These are phyloP conservation scores for Amphiura filiformis DNA, from an alignment of 35 echinoderm and acorn worm species.

Conservation along the genomic window DNA sequence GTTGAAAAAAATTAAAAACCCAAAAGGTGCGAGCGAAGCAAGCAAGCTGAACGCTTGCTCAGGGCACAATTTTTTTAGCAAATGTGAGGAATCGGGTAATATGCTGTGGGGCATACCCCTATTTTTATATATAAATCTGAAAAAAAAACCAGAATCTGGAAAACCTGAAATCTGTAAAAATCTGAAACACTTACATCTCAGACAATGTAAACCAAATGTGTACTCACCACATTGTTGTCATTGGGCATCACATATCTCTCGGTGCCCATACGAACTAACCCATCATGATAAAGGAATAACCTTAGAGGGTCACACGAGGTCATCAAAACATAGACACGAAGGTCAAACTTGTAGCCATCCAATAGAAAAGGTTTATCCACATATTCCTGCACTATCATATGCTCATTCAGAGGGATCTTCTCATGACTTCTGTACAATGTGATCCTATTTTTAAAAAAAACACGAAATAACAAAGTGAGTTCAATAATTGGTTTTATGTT, in stretches of 20 bases:
- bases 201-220: no score
- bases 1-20: no score
- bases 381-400: conserved; percentile 94
- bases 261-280: conserved; percentile 86
- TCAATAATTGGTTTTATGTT: no score
- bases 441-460: conserved; percentile 56
- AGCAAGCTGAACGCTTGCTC: no score
- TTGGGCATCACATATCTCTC: conserved; percentile 73
- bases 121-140: no score
- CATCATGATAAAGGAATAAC: conserved; percentile 94
- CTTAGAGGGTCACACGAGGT: conserved; percentile 95
- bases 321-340: conserved; percentile 89
- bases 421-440: conserved; percentile 77
- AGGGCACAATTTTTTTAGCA: no score
- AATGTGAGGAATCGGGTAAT: no score
- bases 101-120: no score
- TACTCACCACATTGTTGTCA: conserved; percentile 85
- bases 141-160: no score
- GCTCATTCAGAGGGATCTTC: conserved; percentile 81
- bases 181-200: no score
- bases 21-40: no score
- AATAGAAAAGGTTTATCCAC: conserved; percentile 87
- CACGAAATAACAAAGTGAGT: neutral
- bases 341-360: conserved; percentile 97
- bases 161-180: no score